Conservation (phyloP, 2,797 vertebrate genomes). For the Melanogrammus aeglefinus region DNA sequence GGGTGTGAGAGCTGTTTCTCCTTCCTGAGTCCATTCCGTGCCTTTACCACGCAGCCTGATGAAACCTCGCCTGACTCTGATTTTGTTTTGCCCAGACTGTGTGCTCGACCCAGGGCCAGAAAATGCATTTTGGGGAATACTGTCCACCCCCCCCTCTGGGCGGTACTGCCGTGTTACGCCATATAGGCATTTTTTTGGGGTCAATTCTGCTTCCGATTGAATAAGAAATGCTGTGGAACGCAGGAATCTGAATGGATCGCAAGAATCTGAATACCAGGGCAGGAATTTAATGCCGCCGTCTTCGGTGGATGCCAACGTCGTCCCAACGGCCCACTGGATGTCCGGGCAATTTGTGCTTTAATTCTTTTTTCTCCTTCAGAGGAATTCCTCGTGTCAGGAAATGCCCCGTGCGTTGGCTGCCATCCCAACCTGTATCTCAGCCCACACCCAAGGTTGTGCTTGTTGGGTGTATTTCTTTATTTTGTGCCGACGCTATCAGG, state of each 20-base stretch:
- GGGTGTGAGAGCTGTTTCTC: no score
- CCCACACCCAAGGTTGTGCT: slow-evolving; percentile 1
- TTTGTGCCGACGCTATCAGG: slow-evolving; percentile 18
- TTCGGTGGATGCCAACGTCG: slow-evolving; percentile 15
- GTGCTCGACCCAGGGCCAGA: background rate
- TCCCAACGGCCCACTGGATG: slow-evolving; percentile 14
- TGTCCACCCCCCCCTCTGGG: background rate
- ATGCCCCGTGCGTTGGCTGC: slow-evolving; percentile 30
- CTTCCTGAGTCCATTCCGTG: no score
- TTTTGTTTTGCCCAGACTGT: background rate
- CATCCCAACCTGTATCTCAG: slow-evolving; percentile 22
- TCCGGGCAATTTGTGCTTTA: background rate
- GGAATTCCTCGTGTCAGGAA: slow-evolving; percentile 31
- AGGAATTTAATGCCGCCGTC: slow-evolving; percentile 15
- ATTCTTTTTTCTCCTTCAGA: slow-evolving; percentile 22
- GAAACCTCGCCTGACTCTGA: background rate
- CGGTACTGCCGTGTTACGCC: slow-evolving; percentile 3
- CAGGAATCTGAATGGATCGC: slow-evolving; percentile 17
- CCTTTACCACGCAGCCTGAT: no score
- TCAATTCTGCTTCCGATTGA: slow-evolving; percentile 29
- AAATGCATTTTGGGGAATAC: background rate
- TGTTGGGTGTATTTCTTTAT: background rate
- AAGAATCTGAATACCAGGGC: slow-evolving; percentile 16
- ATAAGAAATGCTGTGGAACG: slow-evolving; percentile 36
- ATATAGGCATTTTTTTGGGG: slow-evolving; percentile 41